A percentile compares a stretch with the other conserved stretches of the same genome.
These are phyloP conservation scores for Drosophila lowei DNA, from an alignment of 1,140 invertebrate species.

Conservation along the genomic window DNA sequence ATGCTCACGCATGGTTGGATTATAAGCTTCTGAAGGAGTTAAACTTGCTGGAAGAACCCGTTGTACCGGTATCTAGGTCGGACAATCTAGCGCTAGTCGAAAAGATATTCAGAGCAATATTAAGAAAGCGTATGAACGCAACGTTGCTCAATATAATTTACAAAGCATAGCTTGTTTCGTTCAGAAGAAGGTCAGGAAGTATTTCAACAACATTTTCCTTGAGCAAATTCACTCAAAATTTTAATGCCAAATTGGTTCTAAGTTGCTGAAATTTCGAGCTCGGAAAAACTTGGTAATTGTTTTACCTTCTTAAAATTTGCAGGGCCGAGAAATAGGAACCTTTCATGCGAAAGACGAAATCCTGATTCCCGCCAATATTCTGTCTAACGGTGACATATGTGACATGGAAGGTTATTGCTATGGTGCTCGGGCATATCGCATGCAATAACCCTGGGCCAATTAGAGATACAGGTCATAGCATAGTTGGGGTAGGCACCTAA, in stretches of 20 bases:
- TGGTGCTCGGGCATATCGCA: too few species aligned
- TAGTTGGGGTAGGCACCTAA: too few species aligned
- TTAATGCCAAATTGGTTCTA: slow-evolving; percentile 6
- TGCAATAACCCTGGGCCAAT: too few species aligned
- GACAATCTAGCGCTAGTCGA: background rate
- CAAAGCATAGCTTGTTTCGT: background rate
- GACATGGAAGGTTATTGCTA: too few species aligned
- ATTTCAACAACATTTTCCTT: slow-evolving; percentile 9
- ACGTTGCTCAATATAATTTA: background rate
- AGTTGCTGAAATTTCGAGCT: slow-evolving; percentile 2
- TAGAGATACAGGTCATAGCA: too few species aligned
- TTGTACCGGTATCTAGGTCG: too few species aligned
- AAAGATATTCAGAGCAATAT: background rate
- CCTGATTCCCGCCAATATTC: background rate
- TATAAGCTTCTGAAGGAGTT: background rate
- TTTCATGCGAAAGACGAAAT: slow-evolving; percentile 10
- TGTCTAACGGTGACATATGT: too few species aligned
- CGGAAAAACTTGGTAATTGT: slow-evolving; percentile 9
- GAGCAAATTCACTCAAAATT: slow-evolving; percentile 19
- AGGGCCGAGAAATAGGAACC: slow-evolving; percentile 18
- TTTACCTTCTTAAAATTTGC: slow-evolving; percentile 10
- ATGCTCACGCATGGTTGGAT: too few species aligned
- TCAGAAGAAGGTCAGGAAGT: slow-evolving; percentile 9
- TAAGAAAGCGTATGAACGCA: background rate
- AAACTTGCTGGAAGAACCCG: background rate